Evolutionary conservation across 1,140 invertebrate species (phyloP).

Genomic region (Carcinoscorpius rotundicauda): DNA sequence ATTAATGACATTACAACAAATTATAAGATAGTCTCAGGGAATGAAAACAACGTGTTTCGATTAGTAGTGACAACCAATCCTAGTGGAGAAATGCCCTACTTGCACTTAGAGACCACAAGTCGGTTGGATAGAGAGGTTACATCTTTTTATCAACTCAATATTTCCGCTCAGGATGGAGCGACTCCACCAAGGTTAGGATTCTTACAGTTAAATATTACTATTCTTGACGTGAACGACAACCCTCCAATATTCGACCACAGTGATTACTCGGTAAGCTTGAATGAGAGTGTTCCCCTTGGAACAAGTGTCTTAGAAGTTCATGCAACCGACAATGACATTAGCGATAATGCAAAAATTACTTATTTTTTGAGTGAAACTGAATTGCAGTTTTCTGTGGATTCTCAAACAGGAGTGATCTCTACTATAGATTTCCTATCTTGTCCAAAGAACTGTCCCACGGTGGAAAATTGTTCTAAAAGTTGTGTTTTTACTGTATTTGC

Average conservation of each 20-base stretch:
- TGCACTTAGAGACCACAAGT: constrained; percentile 79
- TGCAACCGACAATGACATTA: constrained; percentile 80
- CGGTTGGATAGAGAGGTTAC: constrained; percentile 75
- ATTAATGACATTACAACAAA: constrained; percentile 68
- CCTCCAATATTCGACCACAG: constrained; percentile 84
- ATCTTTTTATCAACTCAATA: constrained; percentile 70
- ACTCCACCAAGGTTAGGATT: constrained; percentile 64
- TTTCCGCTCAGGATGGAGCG: constrained; percentile 77
- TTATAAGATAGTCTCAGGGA: constrained; percentile 75
- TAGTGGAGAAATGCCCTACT: constrained; percentile 70
- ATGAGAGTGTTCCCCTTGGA: constrained; percentile 80
- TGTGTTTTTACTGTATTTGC: constrained; percentile 94
- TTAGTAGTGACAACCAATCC: constrained; percentile 75
- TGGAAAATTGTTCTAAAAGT: constrained; percentile 59
- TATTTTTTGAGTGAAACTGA: constrained; percentile 76
- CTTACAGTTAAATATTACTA: constrained; percentile 75
- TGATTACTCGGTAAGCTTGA: constrained; percentile 79
- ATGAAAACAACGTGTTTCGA: constrained; percentile 73
- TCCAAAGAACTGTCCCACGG: constrained; percentile 48
- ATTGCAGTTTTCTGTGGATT: constrained; percentile 73
- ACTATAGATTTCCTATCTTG: constrained; percentile 54
- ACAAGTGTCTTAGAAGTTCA: constrained; percentile 75
- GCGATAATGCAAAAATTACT: constrained; percentile 81
- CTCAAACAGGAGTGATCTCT: constrained; percentile 70
- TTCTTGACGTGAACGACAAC: constrained; percentile 89